Conservation (phyloP, 2,113 vertebrate species). For the Pterocles gutturalis region DNA sequence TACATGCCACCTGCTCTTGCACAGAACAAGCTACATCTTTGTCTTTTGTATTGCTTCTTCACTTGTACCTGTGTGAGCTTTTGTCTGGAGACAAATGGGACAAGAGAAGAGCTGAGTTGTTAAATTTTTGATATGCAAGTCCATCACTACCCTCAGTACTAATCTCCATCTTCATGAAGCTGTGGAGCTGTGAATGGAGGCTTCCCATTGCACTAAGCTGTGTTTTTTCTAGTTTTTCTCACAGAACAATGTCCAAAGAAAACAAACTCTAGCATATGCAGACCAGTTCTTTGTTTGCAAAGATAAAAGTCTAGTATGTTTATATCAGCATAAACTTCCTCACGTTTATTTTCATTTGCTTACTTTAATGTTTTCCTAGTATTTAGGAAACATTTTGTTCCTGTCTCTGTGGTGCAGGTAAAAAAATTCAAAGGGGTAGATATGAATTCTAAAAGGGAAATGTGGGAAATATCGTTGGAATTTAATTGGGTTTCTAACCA, state of each 20-base stretch:
- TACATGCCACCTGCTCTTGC: neutral
- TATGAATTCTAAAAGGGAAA: conserved; percentile 3
- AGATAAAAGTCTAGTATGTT: neutral
- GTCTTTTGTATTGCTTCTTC: neutral
- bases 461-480: neutral
- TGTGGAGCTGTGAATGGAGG: neutral
- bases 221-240: neutral
- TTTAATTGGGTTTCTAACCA: neutral
- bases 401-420: neutral
- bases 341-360: neutral
- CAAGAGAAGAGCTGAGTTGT: neutral
- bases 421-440: neutral
- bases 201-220: neutral
- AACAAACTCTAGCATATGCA: neutral
- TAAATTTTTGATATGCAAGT: neutral
- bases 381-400: neutral
- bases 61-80: neutral
- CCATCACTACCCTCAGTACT: neutral
- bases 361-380: neutral
- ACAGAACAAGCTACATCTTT: neutral
- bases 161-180: neutral
- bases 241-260: neutral
- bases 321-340: neutral
- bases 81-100: neutral
- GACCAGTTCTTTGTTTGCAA: neutral